phyloP scores from a whole-genome alignment of 2,888 invertebrate genomes.

The Erpobdella octoculata region DNA sequence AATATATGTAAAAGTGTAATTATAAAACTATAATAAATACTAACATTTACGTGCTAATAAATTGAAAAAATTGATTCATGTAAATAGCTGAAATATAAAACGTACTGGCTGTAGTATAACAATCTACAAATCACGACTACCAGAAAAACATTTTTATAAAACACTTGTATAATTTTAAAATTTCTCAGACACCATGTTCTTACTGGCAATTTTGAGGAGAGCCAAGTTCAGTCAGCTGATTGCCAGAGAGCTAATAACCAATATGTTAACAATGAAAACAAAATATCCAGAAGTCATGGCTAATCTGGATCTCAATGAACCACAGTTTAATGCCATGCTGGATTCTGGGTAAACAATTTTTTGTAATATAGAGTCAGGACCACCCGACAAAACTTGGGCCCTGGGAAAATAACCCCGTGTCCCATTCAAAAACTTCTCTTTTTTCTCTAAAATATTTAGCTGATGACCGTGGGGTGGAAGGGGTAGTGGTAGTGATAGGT shows the following conservation, averaged over 20 bases:
- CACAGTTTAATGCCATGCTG: background rate
- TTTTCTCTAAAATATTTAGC: too few species aligned
- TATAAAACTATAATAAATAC: background rate
- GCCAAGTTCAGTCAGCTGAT: slow-evolving; percentile 32
- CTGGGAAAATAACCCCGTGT: too few species aligned
- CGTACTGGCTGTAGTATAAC: too few species aligned
- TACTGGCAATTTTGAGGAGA: slow-evolving; percentile 25
- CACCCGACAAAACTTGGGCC: too few species aligned
- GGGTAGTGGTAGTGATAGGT: too few species aligned
- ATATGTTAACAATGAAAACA: slow-evolving; percentile 17
- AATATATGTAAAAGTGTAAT: background rate
- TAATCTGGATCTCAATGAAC: slow-evolving; percentile 8
- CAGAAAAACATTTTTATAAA: too few species aligned
- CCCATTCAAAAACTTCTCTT: too few species aligned
- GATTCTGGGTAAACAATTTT: background rate
- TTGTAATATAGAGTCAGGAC: too few species aligned
- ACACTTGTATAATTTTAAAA: background rate
- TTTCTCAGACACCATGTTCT: slow-evolving; percentile 25
- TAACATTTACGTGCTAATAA: background rate
- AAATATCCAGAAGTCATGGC: background rate
- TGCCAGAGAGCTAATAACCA: slow-evolving; percentile 26
- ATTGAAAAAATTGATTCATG: background rate
- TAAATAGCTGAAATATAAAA: too few species aligned
- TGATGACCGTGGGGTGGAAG: too few species aligned
- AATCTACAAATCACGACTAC: too few species aligned